phyloP scores from a whole-genome alignment of 92 coral and sea anemone species.

The Umimayanthus kanabou region DNA sequence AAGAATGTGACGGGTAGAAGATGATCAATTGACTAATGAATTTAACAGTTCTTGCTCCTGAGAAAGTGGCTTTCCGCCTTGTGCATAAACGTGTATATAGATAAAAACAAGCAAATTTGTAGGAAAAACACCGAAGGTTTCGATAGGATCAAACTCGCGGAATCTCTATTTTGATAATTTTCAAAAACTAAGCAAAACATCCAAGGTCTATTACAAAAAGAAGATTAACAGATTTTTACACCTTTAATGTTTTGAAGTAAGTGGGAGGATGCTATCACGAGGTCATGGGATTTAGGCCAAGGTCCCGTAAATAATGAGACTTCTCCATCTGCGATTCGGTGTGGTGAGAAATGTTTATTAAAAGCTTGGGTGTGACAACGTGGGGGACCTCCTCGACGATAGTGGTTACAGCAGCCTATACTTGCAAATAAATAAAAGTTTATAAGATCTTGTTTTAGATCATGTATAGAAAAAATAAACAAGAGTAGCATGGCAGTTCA shows the following conservation, averaged over 20 bases:
- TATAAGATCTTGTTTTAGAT: too few relatives aligned
- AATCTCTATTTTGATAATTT: neutral
- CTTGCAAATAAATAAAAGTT: neutral
- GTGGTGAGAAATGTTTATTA: conserved; percentile 11
- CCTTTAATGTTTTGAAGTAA: neutral
- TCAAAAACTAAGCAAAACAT: neutral
- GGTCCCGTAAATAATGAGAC: neutral
- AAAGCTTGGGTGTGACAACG: conserved; percentile 15
- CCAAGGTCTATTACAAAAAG: neutral
- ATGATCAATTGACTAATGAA: conserved; percentile 22
- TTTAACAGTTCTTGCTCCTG: conserved; percentile 20
- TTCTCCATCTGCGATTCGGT: conserved; percentile 18
- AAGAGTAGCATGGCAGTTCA: neutral
- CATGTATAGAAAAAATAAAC: neutral
- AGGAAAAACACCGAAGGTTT: too few relatives aligned
- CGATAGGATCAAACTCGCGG: neutral
- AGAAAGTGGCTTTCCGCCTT: neutral
- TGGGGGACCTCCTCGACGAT: conserved; percentile 29
- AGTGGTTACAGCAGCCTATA: neutral
- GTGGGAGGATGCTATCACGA: neutral
- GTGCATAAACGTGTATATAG: too few relatives aligned
- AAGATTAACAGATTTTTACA: neutral
- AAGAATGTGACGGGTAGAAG: conserved; percentile 19
- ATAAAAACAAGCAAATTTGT: too few relatives aligned
- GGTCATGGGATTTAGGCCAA: conserved; percentile 20